phyloP scores from a whole-genome alignment of 2,797 vertebrate genomes.

The Prunella strophiata region DNA sequence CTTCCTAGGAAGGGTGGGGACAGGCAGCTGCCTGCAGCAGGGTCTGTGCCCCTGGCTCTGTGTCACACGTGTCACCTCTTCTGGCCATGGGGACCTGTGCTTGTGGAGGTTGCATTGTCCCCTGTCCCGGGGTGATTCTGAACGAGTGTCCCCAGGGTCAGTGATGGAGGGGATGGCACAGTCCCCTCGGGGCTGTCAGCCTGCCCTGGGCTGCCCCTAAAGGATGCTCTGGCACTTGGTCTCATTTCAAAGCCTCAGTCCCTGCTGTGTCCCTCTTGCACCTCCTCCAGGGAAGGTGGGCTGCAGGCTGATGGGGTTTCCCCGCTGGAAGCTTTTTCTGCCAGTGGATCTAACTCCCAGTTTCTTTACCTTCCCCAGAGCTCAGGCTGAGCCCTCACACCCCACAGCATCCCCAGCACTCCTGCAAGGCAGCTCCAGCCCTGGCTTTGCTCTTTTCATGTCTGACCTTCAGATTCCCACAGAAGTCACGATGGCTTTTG shows the following conservation, averaged over 20 bases:
- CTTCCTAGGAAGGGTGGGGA: background rate
- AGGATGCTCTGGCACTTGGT: background rate
- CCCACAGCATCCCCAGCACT: background rate
- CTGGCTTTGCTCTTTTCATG: background rate
- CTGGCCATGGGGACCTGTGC: background rate
- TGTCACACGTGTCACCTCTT: fast-evolving
- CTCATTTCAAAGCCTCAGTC: background rate
- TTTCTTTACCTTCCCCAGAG: background rate
- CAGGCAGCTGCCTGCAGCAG: background rate
- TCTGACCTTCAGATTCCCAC: background rate
- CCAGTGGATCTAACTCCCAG: background rate
- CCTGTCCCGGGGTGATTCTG: fast-evolving
- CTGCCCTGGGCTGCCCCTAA: background rate
- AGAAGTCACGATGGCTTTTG: background rate
- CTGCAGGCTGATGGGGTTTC: background rate
- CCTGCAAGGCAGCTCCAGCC: background rate
- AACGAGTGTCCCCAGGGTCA: fast-evolving
- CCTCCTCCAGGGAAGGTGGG: background rate
- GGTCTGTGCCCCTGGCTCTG: background rate
- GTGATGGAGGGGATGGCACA: background rate
- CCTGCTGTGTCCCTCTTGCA: background rate
- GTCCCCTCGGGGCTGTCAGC: background rate
- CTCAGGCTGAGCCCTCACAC: background rate
- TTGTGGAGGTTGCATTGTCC: background rate
- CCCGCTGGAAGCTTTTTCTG: background rate